Evolutionary conservation across 2,797 vertebrate genomes (phyloP), one percentile per base, ranked within the genome.

Genomic region (Sitta carolinensis): DNA sequence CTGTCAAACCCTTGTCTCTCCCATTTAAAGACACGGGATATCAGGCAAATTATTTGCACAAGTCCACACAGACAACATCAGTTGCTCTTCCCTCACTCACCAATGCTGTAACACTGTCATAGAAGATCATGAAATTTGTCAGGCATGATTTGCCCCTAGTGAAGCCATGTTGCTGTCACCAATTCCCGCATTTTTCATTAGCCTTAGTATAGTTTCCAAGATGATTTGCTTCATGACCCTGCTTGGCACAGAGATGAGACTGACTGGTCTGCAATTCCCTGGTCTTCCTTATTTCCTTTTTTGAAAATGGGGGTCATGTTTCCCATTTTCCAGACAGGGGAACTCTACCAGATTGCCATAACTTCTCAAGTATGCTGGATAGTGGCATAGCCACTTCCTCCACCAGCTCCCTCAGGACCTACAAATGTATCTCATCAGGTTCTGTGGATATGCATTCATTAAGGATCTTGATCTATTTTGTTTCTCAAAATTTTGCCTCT

Each of bases 241-340:
- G 47, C 34, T 22, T 61, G 34, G 42, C 30, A 88, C 4, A 68
- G 55, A 23, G 9, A 55, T 27, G 3, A 70, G 11, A 84, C 13
- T 47, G 66, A 59, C 3, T 0, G 0, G 17, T 8, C 52, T 72
- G 19, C 26, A 59, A 47, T 17, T 72, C 21, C 34, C 18, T 70
- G 38, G 17, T 70, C 27, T 58, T 64, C 45, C 51, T 52, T 32
- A 64, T 14, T 50, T 38, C 34, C 13, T 38, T 54, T 78, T 47
- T 30, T 78, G 25, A 52, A 77, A 64, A 15, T 6, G 36, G 6
- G 18, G 18, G 18, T 20, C 17, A 32, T 27, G 13, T 17, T 64
- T 52, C 34, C 38, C 21, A 16, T 47, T 64, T 72, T 52, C 18
- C 25, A 48, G 11, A 34, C 30, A 40, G n/a, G 30, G 8, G 22